A percentile compares a stretch with the other conserved stretches of the same genome.
Evolutionary conservation across 1,140 invertebrate species (phyloP).

Genomic region (Bombus confusus): DNA sequence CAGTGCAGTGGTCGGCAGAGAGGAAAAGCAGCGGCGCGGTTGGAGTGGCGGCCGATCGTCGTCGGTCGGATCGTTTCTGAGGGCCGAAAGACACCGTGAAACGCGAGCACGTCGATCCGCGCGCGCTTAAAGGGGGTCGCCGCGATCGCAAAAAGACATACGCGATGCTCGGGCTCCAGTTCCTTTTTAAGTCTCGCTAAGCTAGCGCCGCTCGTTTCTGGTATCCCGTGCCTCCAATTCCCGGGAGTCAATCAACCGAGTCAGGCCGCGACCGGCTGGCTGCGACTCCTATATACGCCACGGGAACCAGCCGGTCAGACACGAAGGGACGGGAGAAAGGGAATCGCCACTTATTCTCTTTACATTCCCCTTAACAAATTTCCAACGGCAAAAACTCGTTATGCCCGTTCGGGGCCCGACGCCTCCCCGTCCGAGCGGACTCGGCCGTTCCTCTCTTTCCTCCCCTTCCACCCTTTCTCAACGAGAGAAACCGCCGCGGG

Average conservation of each 20-base stretch:
- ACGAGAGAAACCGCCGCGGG: neutral
- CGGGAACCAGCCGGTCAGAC: conserved; percentile 25
- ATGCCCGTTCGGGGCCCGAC: conserved; percentile 51
- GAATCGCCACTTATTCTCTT: conserved; percentile 61
- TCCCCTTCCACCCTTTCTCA: neutral
- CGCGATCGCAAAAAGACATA: conserved; percentile 55
- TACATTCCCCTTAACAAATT: conserved; percentile 71
- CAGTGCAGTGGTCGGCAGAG: neutral
- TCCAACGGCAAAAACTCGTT: conserved; percentile 65
- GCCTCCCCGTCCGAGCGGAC: conserved; percentile 36
- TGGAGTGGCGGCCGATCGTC: neutral
- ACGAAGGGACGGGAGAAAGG: conserved; percentile 46
- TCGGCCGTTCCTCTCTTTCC: neutral
- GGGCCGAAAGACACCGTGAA: conserved; percentile 46
- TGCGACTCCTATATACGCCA: conserved; percentile 43
- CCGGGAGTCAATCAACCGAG: conserved; percentile 59
- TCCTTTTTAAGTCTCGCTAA: conserved; percentile 67
- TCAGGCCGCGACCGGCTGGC: conserved; percentile 43
- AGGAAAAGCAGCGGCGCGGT: conserved; percentile 7
- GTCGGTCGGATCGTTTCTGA: conserved; percentile 43
- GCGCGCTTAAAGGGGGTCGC: conserved; percentile 49
- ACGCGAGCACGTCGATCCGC: conserved; percentile 51
- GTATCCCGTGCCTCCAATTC: conserved; percentile 58
- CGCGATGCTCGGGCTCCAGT: conserved; percentile 41
- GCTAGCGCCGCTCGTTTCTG: conserved; percentile 64